Evolutionary conservation across 2,888 invertebrate species (phyloP).

Genomic region (Thalpophila matura): DNA sequence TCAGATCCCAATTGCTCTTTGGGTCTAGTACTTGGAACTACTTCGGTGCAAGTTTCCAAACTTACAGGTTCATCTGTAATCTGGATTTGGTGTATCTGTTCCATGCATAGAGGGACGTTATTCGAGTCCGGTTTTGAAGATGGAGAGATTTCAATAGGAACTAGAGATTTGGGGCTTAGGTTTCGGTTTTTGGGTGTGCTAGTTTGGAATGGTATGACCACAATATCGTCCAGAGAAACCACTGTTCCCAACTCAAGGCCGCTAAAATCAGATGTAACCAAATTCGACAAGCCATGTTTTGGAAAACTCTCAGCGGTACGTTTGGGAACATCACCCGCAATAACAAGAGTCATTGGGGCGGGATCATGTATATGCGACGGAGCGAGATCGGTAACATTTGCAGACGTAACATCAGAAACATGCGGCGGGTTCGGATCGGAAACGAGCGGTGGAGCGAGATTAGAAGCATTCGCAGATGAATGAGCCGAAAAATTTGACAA

Average conservation of each 20-base stretch:
- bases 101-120: too few species aligned
- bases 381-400: constrained; percentile 21
- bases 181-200: constrained; percentile 16
- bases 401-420: constrained; percentile 19
- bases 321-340: constrained; percentile 22
- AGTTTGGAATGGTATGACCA: constrained; percentile 14
- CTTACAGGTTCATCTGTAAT: constrained; percentile 26
- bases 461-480: constrained; percentile 18
- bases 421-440: constrained; percentile 9
- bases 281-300: constrained; percentile 21
- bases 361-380: constrained; percentile 20
- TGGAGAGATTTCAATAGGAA: too few species aligned
- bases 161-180: too few species aligned
- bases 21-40: constrained; percentile 12
- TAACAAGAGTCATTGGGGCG: constrained; percentile 20
- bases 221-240: constrained; percentile 15
- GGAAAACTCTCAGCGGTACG: constrained; percentile 10
- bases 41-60: constrained; percentile 19
- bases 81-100: constrained; percentile 17
- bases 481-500: constrained; percentile 26
- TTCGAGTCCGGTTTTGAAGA: too few species aligned
- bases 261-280: too few species aligned
- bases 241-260: constrained; percentile 16
- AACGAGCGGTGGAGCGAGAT: constrained; percentile 3
- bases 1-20: constrained; percentile 19